Evolutionary conservation across 2,888 invertebrate genomes (phyloP), one percentile per base, ranked within the genome.

Genomic region (Cryptocheilus praepositus): DNA sequence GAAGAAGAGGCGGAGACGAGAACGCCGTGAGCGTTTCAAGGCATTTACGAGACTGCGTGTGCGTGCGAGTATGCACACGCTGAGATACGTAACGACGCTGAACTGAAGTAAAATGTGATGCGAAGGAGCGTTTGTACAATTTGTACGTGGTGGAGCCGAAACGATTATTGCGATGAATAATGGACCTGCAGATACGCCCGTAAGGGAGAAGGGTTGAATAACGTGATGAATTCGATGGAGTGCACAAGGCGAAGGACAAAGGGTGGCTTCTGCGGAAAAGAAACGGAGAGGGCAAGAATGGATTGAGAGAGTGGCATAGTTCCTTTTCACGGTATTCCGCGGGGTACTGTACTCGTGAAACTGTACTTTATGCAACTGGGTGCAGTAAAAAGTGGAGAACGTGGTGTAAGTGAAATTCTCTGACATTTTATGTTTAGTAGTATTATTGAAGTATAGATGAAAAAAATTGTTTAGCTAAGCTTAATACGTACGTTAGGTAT

Each of bases 401-500:
- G 36, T 11, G 11, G 11, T 36, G 36, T 36, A 64, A 60, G 56
- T 49, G 64, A 63, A 65, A 70, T 71, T 69, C 73, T 69, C 71
- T 75, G 73, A 73, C 71, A 71, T 68, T 58, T 36, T 36, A 36
- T 36, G 36, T 11, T 1, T 1, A 11, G 13, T 36, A 36, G 11
- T 5, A 11, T 1, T 36, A 11, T 36, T 11, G 8, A 5, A 11
- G 8, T 11, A 36, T 36, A 1, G 1, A 36, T 11, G 7, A 1
- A 11, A 11, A 11, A 11, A 36, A 36, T 36, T 28, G 28, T 28
- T 28, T 28, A 28, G 7, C 28, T n/a, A n/a, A n/a, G n/a, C n/a
- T n/a, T n/a, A n/a, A n/a, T n/a, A n/a, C n/a, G n/a, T n/a, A n/a
- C 28, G 28, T 28, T 3, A 3, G 28, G 7, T 28, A 28, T 28